Percentiles rank a stretch among this genome's conserved stretches.
phyloP scores from a whole-genome alignment of 2,113 vertebrate species.

The Capra hircus region DNA sequence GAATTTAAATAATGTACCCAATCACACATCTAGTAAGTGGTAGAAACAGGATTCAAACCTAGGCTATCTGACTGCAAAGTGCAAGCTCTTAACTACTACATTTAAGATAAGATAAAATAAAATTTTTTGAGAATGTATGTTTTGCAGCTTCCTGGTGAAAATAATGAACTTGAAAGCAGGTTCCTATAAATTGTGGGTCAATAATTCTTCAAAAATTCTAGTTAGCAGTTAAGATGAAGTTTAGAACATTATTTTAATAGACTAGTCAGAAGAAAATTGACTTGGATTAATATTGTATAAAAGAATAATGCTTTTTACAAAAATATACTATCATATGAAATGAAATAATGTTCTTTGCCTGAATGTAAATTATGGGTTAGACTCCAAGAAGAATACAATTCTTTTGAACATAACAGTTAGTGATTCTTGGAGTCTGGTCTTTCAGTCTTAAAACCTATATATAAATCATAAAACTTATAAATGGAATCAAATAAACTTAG shows the following conservation, averaged over 20 bases:
- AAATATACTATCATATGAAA: not conserved
- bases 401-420: not conserved
- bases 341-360: constrained; percentile 12
- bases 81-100: not conserved
- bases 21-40: not conserved
- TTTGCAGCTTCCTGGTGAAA: constrained; percentile 76
- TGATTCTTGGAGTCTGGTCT: not conserved
- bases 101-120: not conserved
- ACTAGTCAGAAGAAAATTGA: constrained; percentile 11
- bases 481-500: constrained; percentile 6
- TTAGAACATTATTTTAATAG: not conserved
- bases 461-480: constrained; percentile 23
- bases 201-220: constrained; percentile 73
- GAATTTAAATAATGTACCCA: constrained; percentile 31
- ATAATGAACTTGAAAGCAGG: constrained; percentile 72
- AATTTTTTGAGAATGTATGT: constrained; percentile 53
- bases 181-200: constrained; percentile 67
- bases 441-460: not conserved
- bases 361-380: not conserved
- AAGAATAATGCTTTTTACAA: constrained; percentile 4
- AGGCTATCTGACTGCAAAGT: not conserved
- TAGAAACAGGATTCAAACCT: constrained; percentile 10
- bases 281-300: constrained; percentile 30
- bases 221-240: constrained; percentile 35
- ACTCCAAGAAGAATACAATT: not conserved